phyloP scores from a whole-genome alignment of 2,888 invertebrate genomes.

The Drosophila sordidapex region DNA sequence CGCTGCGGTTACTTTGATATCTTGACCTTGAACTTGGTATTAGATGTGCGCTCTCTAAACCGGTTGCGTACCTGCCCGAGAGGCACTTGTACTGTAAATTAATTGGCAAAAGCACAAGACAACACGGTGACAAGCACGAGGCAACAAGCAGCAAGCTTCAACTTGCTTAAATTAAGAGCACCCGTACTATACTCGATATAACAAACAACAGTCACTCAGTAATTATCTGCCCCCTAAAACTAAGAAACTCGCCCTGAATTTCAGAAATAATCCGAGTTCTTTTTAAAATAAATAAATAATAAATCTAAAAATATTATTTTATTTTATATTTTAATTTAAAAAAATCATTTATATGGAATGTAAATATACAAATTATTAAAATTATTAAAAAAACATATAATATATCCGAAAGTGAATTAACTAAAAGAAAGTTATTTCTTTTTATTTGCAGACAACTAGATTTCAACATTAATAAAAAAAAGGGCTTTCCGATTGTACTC shows the following conservation, averaged over 20 bases:
- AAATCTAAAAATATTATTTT: neutral
- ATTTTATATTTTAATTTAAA: too few species aligned
- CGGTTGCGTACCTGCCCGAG: constrained; percentile 46
- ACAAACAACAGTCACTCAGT: constrained; percentile 16
- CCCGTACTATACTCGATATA: constrained; percentile 10
- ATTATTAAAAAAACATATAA: neutral
- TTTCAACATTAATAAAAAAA: neutral
- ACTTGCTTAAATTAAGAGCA: constrained; percentile 25
- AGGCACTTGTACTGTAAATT: constrained; percentile 65
- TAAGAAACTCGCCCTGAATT: neutral
- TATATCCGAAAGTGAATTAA: neutral
- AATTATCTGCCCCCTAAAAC: neutral
- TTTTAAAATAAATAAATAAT: too few species aligned
- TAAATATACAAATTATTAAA: neutral
- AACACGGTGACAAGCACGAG: constrained; percentile 62
- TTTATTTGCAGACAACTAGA: neutral
- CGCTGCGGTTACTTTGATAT: constrained; percentile 44
- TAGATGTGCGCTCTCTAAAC: constrained; percentile 72
- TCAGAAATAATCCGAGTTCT: neutral
- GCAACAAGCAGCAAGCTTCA: constrained; percentile 17
- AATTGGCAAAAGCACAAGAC: constrained; percentile 58
- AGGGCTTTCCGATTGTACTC: rapidly evolving
- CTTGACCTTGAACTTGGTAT: constrained; percentile 81
- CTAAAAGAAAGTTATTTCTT: neutral
- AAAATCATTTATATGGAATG: neutral